Base-by-base conservation (phyloP, 2,888 invertebrate genomes). In the Sepioteuthis lessoniana region DNA sequence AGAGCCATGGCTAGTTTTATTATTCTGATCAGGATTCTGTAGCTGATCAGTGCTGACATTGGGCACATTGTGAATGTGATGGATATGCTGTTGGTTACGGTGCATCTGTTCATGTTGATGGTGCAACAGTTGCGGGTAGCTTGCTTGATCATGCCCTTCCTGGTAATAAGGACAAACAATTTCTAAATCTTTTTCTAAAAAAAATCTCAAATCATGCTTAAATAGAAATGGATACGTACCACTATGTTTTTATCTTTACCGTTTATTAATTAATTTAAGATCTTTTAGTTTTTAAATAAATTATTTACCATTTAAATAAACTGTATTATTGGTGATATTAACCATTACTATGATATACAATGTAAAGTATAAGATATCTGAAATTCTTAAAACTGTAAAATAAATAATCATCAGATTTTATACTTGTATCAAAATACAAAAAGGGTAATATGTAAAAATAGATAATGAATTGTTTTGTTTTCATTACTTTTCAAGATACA, bases 91-190 rank as follows among this genome's bases (percentile, higher is more conserved):
- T 42, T 92, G 46, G 76, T 76, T n/a, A n/a, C 76, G 76, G 92
- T 92, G 47, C 92, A 92, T 46, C 46, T 92, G 92, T 46, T 92
- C 47, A n/a, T 46, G 92, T 37, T 92, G 92, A 28, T 92, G 92
- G 42, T 92, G 92, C 46, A 35, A 76, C n/a, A 31, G 31, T 21
- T 47, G 92, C 19, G 42, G 92, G 46, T 92, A 47, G n/a, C 92
- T 91, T 46, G 91, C 47, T 42, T 91, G n/a, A 46, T 46, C 91
- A 47, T 92, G 19, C 38, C 76, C 92, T 37, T 92, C 92, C 92
- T 92, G 92, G 46, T 16, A 92, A 92, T 42, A 92, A 47, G 38
- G 92, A 92, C 46, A 47, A 92, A 92, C 28, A 92, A 92, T 4
- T 46, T 42, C 92, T 47, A 92, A 92, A 76, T n/a, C 16, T 19